Evolutionary conservation across 2,113 vertebrate species (phyloP), one percentile per base, ranked within the genome.

Genomic region (Microcebus murinus): DNA sequence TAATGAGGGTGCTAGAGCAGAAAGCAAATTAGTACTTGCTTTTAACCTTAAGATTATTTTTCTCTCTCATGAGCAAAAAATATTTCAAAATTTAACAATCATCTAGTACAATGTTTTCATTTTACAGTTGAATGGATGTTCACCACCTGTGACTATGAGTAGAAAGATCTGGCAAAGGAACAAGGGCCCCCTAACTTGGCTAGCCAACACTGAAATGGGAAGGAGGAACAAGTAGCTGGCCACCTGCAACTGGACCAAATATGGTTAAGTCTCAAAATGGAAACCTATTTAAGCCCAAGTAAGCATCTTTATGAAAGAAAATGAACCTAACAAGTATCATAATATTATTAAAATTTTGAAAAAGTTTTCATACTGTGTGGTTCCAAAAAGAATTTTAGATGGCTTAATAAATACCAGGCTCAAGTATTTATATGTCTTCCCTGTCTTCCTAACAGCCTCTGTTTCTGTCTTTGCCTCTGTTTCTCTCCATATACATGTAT

Each of bases 331-430:
- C 17, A 76, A 68, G 31, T 67, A 71, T 55, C 31, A 85, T 83
- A 68, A 34, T 57, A 80, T 74, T 67, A 73, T 52, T 74, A 67
- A 83, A 59, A 85, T 76, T 86, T 85, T 71, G 2, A 82, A 70
- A 92, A 90, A 74, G 52, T 74, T 87, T 7, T 82, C 39, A 84
- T 55, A 11, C 18, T 39, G 3, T 31, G 34, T 84, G 21, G 74
- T 59, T 94, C 20, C 45, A 61, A 52, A 84, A 94, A 85, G 27
- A 91, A 95, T 87, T 94, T 83, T 25, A 90, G 42, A 93, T 65
- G 36, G 31, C 42, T 92, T 90, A 86, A 45, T 45, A 52, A 88
- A 91, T 9, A 79, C 25, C 14, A 86, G 67, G n/a, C 39, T 88
- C 45, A 87, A 89, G 18, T 83, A 82, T 92, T 91, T 87, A 91